phyloP scores from a whole-genome alignment of 2,888 invertebrate genomes.

The Polyploca ridens region DNA sequence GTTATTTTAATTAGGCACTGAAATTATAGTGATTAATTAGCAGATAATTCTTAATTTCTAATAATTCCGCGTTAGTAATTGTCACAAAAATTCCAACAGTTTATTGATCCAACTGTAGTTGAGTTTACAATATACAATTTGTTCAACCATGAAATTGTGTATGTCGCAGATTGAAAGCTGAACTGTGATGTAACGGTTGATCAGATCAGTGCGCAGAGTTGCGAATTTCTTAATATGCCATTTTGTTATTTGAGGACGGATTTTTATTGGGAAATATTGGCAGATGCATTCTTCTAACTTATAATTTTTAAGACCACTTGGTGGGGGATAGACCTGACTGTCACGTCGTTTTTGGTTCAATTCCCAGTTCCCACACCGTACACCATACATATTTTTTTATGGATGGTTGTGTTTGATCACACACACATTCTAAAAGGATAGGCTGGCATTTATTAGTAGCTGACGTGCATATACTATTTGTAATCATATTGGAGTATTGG shows the following conservation, averaged over 20 bases:
- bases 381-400: no score
- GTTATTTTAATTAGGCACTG: background rate
- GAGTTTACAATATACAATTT: background rate
- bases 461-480: no score
- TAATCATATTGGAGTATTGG: no score
- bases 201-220: slow-evolving; percentile 17
- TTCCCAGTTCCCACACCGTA: no score
- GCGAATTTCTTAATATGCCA: slow-evolving; percentile 26
- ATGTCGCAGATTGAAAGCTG: slow-evolving; percentile 6
- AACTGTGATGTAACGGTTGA: background rate
- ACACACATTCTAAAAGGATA: no score
- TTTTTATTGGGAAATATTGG: background rate
- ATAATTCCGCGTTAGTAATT: background rate
- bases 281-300: background rate
- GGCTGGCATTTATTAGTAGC: no score
- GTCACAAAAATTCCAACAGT: background rate
- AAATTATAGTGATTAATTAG: background rate
- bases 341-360: no score
- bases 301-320: background rate
- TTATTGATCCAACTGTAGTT: background rate
- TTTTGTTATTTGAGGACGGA: background rate
- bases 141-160: slow-evolving; percentile 7
- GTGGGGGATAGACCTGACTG: no score
- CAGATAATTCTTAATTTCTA: background rate
- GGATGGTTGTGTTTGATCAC: no score